phyloP scores from a whole-genome alignment of 2,888 invertebrate genomes.

The Dysmachus trigonus region DNA sequence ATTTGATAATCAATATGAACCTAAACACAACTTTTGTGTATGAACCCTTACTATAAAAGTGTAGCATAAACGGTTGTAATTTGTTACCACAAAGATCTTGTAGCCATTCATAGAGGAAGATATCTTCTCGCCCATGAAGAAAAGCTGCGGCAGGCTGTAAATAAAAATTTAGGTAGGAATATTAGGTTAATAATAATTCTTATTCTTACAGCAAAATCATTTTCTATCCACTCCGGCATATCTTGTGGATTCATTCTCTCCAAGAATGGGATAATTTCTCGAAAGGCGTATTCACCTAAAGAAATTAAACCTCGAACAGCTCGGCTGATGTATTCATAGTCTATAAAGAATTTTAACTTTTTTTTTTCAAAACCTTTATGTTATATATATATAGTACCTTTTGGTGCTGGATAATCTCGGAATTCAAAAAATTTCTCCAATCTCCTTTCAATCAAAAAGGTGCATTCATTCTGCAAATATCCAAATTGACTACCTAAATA shows the following conservation, averaged over 20 bases:
- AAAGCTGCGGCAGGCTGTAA: constrained; percentile 58
- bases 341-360: constrained; percentile 52
- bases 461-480: constrained; percentile 60
- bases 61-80: constrained; percentile 60
- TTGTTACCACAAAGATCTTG: constrained; percentile 59
- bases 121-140: constrained; percentile 59
- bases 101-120: constrained; percentile 63
- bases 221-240: constrained; percentile 57
- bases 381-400: background rate
- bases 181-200: background rate
- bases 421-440: constrained; percentile 57
- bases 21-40: background rate
- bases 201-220: constrained; percentile 54
- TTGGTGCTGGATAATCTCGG: background rate
- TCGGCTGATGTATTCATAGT: constrained; percentile 60
- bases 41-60: constrained; percentile 57
- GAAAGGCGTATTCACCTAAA: constrained; percentile 61
- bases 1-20: background rate
- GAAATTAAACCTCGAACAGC: constrained; percentile 58
- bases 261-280: constrained; percentile 61
- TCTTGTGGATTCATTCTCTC: constrained; percentile 57
- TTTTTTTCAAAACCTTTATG: background rate
- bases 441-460: constrained; percentile 57
- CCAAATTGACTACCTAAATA: constrained; percentile 58
- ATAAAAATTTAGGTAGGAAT: background rate